Base-by-base conservation (phyloP, 2,888 invertebrate species). In the Drosophila pegasa region DNA sequence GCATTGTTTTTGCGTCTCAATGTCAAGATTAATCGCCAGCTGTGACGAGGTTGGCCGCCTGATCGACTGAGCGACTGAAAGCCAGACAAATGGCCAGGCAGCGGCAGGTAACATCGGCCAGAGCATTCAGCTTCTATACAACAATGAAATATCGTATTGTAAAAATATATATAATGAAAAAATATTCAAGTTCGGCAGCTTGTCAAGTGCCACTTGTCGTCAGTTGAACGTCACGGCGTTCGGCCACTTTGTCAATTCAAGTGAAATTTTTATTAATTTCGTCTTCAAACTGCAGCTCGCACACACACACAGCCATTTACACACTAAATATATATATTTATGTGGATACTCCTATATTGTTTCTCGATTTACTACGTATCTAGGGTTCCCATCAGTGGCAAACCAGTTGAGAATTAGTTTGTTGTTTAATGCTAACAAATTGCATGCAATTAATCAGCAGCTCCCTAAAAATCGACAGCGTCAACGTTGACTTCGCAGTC, bases 231-330 rank as follows among this genome's bases (percentile, higher is more conserved):
- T 88, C 90, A 88, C 88, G 89, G 85, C 77, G 84, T 78, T 81
- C 87, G 78, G 85, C 80, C 88, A 88, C 89, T 85, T 89, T 89
- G 89, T 83, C 88, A 89, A 87, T 87, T 88, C 90, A 88, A 88
- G 89, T 89, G 88, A 89, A 87, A 88, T 89, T 87, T 89, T 89
- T 89, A 88, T 89, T 89, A 89, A 89, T 89, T 89, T 89, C 84
- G 84, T 75, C 78, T 86, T 75, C 35, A 78, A 78, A 76, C 73
- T 81, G 88, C 81, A 86, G 68, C 83, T 51, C 62, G 58, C 48
- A 69, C 50, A 60, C 47, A 43, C 55, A 60, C 25, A 45, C n/a
- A 56, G 9, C 14, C 9, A 52, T 18, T 41, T 38, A 41, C 8
- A 50, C 41, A 41, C 4, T 41, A 22, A 8, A 14, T n/a, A 45